Evolutionary conservation across 1,140 invertebrate species (phyloP).

Genomic region (Lithobius niger): DNA sequence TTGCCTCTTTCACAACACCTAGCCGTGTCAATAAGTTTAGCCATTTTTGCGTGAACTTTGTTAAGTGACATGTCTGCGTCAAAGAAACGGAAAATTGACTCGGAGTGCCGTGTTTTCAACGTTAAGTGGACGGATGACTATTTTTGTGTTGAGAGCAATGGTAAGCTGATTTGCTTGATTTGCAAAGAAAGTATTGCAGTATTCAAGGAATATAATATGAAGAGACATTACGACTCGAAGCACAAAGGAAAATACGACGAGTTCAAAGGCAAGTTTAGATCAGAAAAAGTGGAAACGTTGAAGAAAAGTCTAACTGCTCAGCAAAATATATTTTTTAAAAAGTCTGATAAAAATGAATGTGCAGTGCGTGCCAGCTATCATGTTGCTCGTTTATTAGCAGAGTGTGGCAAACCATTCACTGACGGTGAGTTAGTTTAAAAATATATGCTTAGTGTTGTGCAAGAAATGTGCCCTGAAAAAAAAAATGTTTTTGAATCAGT

Average conservation of each 20-base stretch:
- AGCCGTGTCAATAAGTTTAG: no score
- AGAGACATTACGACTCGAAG: slow-evolving; percentile 19
- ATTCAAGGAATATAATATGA: slow-evolving; percentile 26
- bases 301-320: background rate
- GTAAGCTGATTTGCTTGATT: slow-evolving; percentile 28
- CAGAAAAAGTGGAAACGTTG: background rate
- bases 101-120: slow-evolving; percentile 12
- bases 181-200: slow-evolving; percentile 23
- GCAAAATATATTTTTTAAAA: background rate
- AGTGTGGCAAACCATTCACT: slow-evolving; percentile 18
- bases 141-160: slow-evolving; percentile 13
- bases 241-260: background rate
- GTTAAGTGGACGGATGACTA: slow-evolving; percentile 13
- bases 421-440: slow-evolving; percentile 20
- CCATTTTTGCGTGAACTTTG: no score
- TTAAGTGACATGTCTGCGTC: no score
- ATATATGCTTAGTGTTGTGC: slow-evolving; percentile 14
- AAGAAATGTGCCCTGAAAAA: slow-evolving; percentile 21
- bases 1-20: no score
- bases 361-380: slow-evolving; percentile 13
- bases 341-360: slow-evolving; percentile 6
- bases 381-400: slow-evolving; percentile 12
- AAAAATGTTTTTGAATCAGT: slow-evolving; percentile 13
- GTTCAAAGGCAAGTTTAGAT: background rate
- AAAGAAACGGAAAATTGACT: slow-evolving; percentile 12